Base-by-base conservation (phyloP, 2,113 vertebrate species). In the Aleadryas rufinucha region DNA sequence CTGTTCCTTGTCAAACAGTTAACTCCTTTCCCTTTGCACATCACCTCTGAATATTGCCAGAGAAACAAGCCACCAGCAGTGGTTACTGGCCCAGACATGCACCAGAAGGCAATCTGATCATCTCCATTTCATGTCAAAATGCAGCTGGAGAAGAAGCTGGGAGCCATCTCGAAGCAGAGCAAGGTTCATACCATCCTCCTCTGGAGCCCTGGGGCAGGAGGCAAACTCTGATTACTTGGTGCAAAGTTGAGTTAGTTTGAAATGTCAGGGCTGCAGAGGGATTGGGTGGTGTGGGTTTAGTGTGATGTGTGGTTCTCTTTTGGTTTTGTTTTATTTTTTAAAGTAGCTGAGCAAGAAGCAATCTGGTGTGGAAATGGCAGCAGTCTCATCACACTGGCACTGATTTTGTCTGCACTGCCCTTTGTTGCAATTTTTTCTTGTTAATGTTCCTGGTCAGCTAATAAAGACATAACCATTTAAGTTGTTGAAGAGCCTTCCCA, bases 21-120 rank as follows among this genome's bases (percentile, higher is more conserved):
- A 72, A 79, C 61, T 72, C 49, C 84, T 54, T 86, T 86, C 77
- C 65, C 39, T 84, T 75, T 66, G 65, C 50, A 77, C 45, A 56
- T 86, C 68, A 79, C 64, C 76, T 78, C 83, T 45, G 65, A 81
- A 35, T 45, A 80, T 9, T 37, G 53, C 83, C 0, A 0, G 65
- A 84, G 68, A 89, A 93, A 65, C 31, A 69, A 84, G 45, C n/a
- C 50, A 54, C 79, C 80, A 45, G 4, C 64, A 74, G 56, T 7
- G 35, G 31, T 78, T 69, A 83, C 74, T 76, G 64, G 87, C 60
- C 60, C 45, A 91, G 90, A 84, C 69, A 91, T 75, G 65, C 75
- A 87, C 57, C 90, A 88, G 88, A 97, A 96, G 91, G 90, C 79
- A 94, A 82, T 63, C 53, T 60, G 77, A 81, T 69, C 74, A 56